Evolutionary conservation across 1,140 invertebrate genomes (phyloP), one percentile per base, ranked within the genome.

Genomic region (Octopus bimaculoides): DNA sequence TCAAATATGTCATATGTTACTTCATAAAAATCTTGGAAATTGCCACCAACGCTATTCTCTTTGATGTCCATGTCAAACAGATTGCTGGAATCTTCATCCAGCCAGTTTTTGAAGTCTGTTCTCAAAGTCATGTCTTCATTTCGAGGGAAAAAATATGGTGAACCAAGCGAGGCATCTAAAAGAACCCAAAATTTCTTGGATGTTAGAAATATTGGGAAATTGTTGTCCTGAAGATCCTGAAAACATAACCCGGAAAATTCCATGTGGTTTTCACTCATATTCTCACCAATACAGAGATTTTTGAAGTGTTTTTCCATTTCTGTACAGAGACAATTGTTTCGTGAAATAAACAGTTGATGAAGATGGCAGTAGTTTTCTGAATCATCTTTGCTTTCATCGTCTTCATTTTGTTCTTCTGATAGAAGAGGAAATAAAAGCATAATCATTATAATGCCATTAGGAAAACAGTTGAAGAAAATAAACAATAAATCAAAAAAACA

Each of bases 261-360:
- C 14, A 78, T 52, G 17, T 71, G 76, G 7, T 83, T 80, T 79
- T 84, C 83, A 9, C 80, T 74, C 4, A 83, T 53, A 53, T 82
- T 77, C 71, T 79, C 82, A 17, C 85, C 86, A 78, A 84, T 84
- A 73, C 83, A 84, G 55, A 88, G 81, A 77, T 86, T 83, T 52
- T 80, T 69, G 78, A 89, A 88, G 54, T 87, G 88, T 78, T 88
- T 89, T 81, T 85, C 81, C 8, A 89, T 85, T 79, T 88, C 87
- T 78, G 61, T 85, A 75, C 87, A 88, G 55, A 89, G 82, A 7
- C 87, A 84, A 10, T 83, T 81, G 80, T 89, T 88, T 78, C 88
- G 88, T 5, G 88, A 88, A 17, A 89, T 84, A 81, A 89, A 89
- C 26, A 89, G 12, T 81, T 89, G 86, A 55, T 83, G 86, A 12